Base-by-base conservation (phyloP, 2,888 invertebrate species). In the Calameuta filiformis region DNA sequence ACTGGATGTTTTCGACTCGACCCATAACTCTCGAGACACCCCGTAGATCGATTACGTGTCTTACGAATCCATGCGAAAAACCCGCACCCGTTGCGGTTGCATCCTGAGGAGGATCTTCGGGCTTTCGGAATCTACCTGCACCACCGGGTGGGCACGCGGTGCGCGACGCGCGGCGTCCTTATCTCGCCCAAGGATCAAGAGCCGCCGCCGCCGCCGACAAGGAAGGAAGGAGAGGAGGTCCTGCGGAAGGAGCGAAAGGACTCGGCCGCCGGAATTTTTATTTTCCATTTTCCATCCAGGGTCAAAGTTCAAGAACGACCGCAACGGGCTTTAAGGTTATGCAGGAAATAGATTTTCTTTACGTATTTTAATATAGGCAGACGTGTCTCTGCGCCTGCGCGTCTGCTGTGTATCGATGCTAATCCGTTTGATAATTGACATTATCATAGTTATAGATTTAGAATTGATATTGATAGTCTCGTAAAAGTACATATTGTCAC, bases 21-120 rank as follows among this genome's bases (percentile, higher is more conserved):
- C 69, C 71, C 69, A 73, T 79, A 40, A 71, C 75, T 69, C 77
- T 73, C 75, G 69, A 73, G 71, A 77, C 77, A 40, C 12, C 37
- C 75, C 35, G 1, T 75, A 75, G 77, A 75, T 71, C 9, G 31
- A 15, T 73, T 34, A 15, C 73, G 73, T 74, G 69, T 75, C 30
- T 12, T 68, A 30, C 69, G 30, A 33, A 69, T 69, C 37, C 37
- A 68, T 69, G 37, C 40, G 37, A 68, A 73, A 68, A 68, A 69
- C 40, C 69, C 69, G 71, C 33, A 69, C 69, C 69, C 69, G 71
- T 69, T 79, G 76, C 69, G 75, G 75, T 12, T 69, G 69, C 3
- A 40, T 15, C 37, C 37, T 40, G 37, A 40, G 1, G 37, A 40
- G 37, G 37, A 40, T 40, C 37, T 40, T 15, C 37, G 12, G 37